A percentile compares a stretch with the other conserved stretches of the same genome.
These are phyloP conservation scores for Columba guinea DNA, from an alignment of 2,797 vertebrate species.

Conservation along the genomic window DNA sequence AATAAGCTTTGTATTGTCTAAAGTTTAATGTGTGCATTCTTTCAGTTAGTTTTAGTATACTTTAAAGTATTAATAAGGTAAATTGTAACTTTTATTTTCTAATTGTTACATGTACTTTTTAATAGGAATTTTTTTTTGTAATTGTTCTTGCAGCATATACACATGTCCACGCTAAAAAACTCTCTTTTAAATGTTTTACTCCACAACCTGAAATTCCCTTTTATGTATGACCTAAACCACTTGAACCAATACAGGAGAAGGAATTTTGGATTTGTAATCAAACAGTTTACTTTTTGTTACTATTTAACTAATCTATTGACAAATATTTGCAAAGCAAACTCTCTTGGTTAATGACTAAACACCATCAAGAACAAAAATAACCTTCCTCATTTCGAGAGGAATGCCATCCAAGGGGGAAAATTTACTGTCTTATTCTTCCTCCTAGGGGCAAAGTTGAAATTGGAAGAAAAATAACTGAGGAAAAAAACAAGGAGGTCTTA, in stretches of 20 bases:
- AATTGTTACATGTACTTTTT: neutral
- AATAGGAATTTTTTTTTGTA: neutral
- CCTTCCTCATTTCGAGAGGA: neutral
- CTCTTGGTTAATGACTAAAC: slow-evolving; percentile 49
- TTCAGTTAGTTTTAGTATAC: slow-evolving; percentile 1
- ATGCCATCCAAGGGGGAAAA: slow-evolving; percentile 26
- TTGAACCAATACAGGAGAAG: neutral
- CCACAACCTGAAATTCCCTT: neutral
- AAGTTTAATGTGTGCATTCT: slow-evolving; percentile 14
- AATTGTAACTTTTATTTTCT: neutral
- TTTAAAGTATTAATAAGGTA: slow-evolving; percentile 9
- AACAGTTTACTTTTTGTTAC: slow-evolving; percentile 23
- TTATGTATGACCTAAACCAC: neutral
- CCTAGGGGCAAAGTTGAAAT: neutral
- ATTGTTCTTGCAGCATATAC: neutral
- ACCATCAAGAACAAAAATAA: slow-evolving; percentile 13
- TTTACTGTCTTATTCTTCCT: slow-evolving; percentile 1
- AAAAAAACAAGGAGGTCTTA: neutral
- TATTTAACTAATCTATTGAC: slow-evolving; percentile 46
- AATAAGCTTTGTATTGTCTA: slow-evolving; percentile 25
- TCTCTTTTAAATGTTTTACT: neutral
- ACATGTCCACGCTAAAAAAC: neutral
- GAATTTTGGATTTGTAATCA: slow-evolving; percentile 8
- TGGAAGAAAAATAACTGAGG: neutral
- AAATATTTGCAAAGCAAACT: slow-evolving; percentile 54